A percentile compares a stretch with the other conserved stretches of the same genome.
Conservation (phyloP, 2,113 vertebrate genomes). For the Amphiprion percula region DNA sequence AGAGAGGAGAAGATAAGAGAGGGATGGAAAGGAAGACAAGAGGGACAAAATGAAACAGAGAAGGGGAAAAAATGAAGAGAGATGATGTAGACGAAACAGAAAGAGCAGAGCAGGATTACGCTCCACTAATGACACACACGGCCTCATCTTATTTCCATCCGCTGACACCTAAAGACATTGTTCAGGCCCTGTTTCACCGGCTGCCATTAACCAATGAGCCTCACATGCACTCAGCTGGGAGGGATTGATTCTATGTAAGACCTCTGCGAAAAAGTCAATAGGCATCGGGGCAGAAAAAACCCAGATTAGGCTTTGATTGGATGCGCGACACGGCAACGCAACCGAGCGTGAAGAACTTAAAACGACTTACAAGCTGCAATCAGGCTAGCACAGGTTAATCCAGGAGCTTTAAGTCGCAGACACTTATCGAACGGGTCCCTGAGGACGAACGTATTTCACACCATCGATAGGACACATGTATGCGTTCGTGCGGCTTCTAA, state of each 20-base stretch:
- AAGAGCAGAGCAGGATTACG: conserved; percentile 12
- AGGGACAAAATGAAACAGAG: not conserved
- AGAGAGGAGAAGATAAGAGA: conserved; percentile 1
- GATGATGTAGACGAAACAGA: not conserved
- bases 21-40: not conserved
- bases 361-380: conserved; percentile 44
- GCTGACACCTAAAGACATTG: conserved; percentile 43
- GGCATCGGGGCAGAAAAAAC: conserved; percentile 56
- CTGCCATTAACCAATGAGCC: conserved; percentile 54
- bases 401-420: conserved; percentile 9
- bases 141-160: conserved; percentile 32
- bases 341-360: conserved; percentile 40
- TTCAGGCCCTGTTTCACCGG: conserved; percentile 13
- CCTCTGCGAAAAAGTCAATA: conserved; percentile 69
- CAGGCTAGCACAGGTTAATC: conserved; percentile 57
- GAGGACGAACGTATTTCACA: conserved; percentile 52
- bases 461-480: not conserved
- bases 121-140: conserved; percentile 28
- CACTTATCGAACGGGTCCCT: conserved; percentile 45
- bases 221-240: conserved; percentile 31
- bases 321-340: conserved; percentile 5
- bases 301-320: conserved; percentile 61
- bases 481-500: conserved; percentile 1
- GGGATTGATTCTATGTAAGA: conserved; percentile 68
- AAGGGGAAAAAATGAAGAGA: not conserved